These are phyloP conservation scores for Hymenopus coronatus DNA, from an alignment of 2,888 invertebrate genomes.

Conservation along the genomic window DNA sequence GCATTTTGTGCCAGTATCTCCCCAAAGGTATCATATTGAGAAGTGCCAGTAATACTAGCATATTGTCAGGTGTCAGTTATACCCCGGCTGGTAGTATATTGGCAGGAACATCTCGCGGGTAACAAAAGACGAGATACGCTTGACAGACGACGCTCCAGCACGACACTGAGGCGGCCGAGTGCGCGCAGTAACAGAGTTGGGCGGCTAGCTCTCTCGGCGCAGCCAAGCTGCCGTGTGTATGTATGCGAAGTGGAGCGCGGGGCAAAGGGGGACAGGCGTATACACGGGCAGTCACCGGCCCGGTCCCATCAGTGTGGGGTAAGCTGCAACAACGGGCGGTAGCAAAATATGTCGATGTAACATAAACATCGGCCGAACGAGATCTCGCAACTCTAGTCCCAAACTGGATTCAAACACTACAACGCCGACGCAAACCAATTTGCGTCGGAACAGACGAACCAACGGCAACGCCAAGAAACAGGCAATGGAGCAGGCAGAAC, in stretches of 20 bases:
- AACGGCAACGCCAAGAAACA: neutral
- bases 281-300: neutral
- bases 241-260: neutral
- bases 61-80: too few relatives aligned
- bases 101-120: too few relatives aligned
- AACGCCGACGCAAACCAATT: neutral
- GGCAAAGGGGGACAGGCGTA: neutral
- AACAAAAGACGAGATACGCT: neutral
- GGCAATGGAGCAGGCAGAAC: conserved; percentile 20
- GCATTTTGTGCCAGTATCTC: too few relatives aligned
- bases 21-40: too few relatives aligned
- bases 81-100: too few relatives aligned
- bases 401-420: neutral
- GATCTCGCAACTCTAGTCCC: neutral
- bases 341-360: neutral
- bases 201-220: neutral
- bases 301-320: neutral
- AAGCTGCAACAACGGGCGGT: neutral
- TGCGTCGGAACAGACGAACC: neutral
- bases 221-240: neutral
- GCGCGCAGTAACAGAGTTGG: neutral
- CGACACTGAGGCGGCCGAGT: neutral
- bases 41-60: too few relatives aligned
- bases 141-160: neutral
- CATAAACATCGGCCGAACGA: neutral